Conservation (phyloP, 2,113 vertebrate genomes). For the Eulacestoma nigropectus region DNA sequence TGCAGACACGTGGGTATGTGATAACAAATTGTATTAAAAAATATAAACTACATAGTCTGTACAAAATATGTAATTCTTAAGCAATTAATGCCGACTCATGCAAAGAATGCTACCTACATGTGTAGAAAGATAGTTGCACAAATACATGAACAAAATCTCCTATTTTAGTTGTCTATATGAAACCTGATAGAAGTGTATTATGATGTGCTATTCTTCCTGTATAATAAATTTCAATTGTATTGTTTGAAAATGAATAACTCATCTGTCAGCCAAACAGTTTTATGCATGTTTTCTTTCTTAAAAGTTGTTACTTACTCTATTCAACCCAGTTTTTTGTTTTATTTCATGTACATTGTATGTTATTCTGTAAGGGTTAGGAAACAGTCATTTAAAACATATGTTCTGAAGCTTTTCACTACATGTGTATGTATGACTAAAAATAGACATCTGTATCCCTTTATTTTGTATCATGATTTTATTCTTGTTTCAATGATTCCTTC, state of each 20-base stretch:
- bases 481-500: conserved; percentile 8
- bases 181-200: background rate
- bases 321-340: conserved; percentile 19
- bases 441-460: conserved; percentile 18
- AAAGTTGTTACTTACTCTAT: conserved; percentile 16
- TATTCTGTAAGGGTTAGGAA: conserved; percentile 44
- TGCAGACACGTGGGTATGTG: conserved; percentile 87
- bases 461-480: conserved; percentile 23
- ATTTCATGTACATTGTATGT: conserved; percentile 27
- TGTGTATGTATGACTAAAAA: conserved; percentile 14
- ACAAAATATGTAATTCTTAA: conserved; percentile 43
- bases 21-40: conserved; percentile 69
- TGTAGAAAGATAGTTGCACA: background rate
- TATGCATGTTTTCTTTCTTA: conserved; percentile 40
- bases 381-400: conserved; percentile 10
- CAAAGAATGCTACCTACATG: background rate
- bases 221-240: conserved; percentile 48
- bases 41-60: conserved; percentile 46
- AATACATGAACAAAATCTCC: background rate
- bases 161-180: conserved; percentile 4
- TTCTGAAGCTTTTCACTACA: conserved; percentile 16
- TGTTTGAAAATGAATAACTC: conserved; percentile 47
- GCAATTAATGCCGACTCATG: background rate
- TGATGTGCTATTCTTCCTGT: conserved; percentile 22
- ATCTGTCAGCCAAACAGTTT: conserved; percentile 19